These are phyloP conservation scores for Xestia rhomboidea DNA, from an alignment of 2,888 invertebrate species.

Conservation along the genomic window DNA sequence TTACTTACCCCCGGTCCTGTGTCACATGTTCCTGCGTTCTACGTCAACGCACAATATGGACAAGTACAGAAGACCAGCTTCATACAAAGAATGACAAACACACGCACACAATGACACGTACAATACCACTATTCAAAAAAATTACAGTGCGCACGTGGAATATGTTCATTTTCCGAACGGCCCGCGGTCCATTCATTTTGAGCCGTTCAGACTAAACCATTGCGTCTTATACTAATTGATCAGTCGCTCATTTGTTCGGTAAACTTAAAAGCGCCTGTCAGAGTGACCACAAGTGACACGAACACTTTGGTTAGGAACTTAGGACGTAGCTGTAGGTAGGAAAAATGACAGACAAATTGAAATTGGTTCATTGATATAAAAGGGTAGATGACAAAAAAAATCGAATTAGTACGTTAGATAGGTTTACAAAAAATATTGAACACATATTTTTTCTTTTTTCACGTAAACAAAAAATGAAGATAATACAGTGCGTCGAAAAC, in stretches of 20 bases:
- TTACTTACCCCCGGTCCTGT: slow-evolving; percentile 43
- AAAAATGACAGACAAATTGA: not conserved
- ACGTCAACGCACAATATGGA: not conserved
- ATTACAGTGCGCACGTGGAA: not conserved
- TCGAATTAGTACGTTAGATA: too few species aligned
- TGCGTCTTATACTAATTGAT: not conserved
- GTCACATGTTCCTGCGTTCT: slow-evolving; percentile 26
- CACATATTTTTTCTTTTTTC: too few species aligned
- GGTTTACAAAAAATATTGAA: too few species aligned
- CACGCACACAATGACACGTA: not conserved
- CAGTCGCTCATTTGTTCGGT: not conserved
- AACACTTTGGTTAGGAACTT: not conserved
- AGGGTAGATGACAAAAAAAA: too few species aligned
- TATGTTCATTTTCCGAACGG: not conserved
- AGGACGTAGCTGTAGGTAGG: not conserved
- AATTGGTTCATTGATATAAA: too few species aligned
- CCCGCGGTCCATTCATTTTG: too few species aligned
- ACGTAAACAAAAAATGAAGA: too few species aligned
- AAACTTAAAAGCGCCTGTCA: not conserved
- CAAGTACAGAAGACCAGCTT: not conserved
- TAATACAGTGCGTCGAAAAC: too few species aligned
- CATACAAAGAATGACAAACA: not conserved
- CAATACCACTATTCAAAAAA: not conserved
- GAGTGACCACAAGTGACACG: too few species aligned
- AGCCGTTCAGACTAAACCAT: too few species aligned